Evolutionary conservation across 2,888 invertebrate genomes (phyloP).

Genomic region (Arrhopalites spinosus): DNA sequence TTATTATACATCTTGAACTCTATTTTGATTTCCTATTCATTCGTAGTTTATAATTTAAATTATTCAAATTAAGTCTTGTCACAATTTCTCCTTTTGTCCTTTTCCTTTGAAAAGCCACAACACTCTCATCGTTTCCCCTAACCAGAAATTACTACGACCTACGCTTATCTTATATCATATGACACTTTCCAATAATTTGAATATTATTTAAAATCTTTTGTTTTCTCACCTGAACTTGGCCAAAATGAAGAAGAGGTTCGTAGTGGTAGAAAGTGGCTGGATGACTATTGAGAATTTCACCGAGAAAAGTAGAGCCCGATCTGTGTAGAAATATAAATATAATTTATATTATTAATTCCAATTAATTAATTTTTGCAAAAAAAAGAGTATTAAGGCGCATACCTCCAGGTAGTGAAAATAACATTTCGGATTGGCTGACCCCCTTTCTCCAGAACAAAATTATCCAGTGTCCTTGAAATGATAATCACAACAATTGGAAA

Average conservation of each 20-base stretch:
- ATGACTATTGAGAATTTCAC: conserved; percentile 80
- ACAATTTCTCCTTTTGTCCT: too few species aligned
- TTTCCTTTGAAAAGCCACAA: too few species aligned
- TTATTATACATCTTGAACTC: background rate
- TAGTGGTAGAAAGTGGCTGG: conserved; percentile 89
- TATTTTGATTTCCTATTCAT: background rate
- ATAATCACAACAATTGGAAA: too few species aligned
- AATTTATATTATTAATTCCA: too few species aligned
- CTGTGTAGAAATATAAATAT: too few species aligned
- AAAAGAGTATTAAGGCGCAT: too few species aligned
- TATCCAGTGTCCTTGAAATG: conserved; percentile 65
- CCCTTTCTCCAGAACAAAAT: conserved; percentile 71
- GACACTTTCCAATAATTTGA: too few species aligned
- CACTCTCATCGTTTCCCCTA: too few species aligned
- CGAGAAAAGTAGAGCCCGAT: conserved; percentile 87
- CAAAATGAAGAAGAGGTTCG: conserved; percentile 82
- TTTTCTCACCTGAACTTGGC: conserved; percentile 57
- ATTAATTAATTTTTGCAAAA: too few species aligned
- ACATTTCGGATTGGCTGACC: conserved; percentile 77
- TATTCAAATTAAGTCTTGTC: background rate
- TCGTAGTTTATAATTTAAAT: background rate
- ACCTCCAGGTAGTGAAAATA: conserved; percentile 86
- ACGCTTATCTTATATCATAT: too few species aligned
- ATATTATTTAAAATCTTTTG: too few species aligned
- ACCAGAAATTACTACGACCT: too few species aligned